Conservation (phyloP, 53 echinoderm and acorn worm species). For the Henricia sp. region DNA sequence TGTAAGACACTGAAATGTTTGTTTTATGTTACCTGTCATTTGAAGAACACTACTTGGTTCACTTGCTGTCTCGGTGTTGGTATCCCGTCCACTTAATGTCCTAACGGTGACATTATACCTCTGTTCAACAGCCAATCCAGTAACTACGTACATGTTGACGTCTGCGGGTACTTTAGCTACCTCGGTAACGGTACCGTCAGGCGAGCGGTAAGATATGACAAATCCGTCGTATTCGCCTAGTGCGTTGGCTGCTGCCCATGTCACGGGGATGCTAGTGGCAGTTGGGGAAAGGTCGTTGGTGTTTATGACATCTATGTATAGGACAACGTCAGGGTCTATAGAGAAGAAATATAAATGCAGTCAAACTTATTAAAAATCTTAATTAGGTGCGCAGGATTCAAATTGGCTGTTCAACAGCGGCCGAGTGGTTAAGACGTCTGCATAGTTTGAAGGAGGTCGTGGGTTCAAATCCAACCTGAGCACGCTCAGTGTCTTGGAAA, state of each 20-base stretch:
- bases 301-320: background rate
- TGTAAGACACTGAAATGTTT: too few relatives aligned
- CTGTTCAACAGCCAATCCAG: conserved; percentile 29
- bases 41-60: background rate
- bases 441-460: too few relatives aligned
- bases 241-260: conserved; percentile 25
- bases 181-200: conserved; percentile 47
- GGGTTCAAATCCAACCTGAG: too few relatives aligned
- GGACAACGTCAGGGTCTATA: background rate
- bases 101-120: conserved; percentile 12
- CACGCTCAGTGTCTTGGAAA: too few relatives aligned
- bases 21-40: conserved; percentile 23
- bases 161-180: background rate
- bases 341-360: too few relatives aligned
- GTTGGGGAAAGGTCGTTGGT: conserved; percentile 14
- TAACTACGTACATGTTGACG: conserved; percentile 5
- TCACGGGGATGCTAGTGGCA: conserved; percentile 50
- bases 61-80: conserved; percentile 7
- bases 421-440: too few relatives aligned
- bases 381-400: too few relatives aligned
- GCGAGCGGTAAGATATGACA: conserved; percentile 45
- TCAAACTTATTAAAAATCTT: too few relatives aligned
- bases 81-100: conserved; percentile 15
- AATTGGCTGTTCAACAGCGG: too few relatives aligned
- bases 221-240: conserved; percentile 44